Evolutionary conservation across 2,888 invertebrate species (phyloP), one percentile per base, ranked within the genome.

Genomic region (Drosophila birchii): DNA sequence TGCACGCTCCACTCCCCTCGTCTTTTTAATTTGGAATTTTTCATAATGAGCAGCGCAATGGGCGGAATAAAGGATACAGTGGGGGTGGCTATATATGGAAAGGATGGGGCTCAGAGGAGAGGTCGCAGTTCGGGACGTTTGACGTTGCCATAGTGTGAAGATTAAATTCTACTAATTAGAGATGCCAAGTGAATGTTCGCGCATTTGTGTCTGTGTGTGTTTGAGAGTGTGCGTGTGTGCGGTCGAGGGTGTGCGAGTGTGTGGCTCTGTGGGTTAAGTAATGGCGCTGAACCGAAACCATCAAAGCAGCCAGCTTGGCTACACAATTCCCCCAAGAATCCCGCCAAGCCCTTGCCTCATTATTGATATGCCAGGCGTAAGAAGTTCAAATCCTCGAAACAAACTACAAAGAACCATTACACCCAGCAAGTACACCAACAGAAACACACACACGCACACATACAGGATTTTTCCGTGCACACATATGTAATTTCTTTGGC

Each of bases 81-180:
- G 47, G 49, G 54, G 58, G 63, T 49, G 63, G 57, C 20, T 41
- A 51, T 29, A 29, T 29, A 4, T 26, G 26, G 26, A 43, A 32
- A 49, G 49, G 38, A 32, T 18, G 32, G 20, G 34, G 51, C 7
- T 3, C 5, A 12, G n/a, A 26, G 47, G 55, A 16, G 51, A 16
- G 47, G 44, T 32, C 29, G 44, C 32, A 47, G 53, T 71, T 69
- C 53, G 66, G 72, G 72, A 72, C 62, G 62, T 76, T 79, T 87
- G 88, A 78, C 84, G 84, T 89, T 86, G 89, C 86, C 86, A 89
- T 86, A 88, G 86, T 86, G 86, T 86, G 89, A 89, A 86, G 86
- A 86, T 89, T 86, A 86, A 86, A 86, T 86, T 86, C 89, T 82
- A 86, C 86, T 86, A 86, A 86, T 86, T 86, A 86, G 86, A 89